Conservation (phyloP, 2,113 vertebrate species). For the Brienomyrus brachyistius region DNA sequence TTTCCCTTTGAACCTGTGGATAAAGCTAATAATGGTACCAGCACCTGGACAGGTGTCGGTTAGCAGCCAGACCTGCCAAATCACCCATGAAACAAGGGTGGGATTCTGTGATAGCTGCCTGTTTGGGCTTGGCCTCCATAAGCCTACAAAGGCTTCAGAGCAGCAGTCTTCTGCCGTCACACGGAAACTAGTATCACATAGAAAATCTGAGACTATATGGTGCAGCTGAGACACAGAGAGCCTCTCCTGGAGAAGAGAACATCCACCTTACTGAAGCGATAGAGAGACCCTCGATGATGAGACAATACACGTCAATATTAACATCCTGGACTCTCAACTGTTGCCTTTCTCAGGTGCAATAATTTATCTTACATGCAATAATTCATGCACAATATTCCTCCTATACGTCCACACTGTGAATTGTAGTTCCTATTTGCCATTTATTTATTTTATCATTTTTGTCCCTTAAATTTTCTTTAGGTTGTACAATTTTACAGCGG, state of each 20-base stretch:
- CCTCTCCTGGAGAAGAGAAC: neutral
- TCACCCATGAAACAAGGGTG: neutral
- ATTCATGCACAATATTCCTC: too few relatives aligned
- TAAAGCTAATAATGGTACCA: neutral
- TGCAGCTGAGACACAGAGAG: neutral
- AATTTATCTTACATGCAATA: too few relatives aligned
- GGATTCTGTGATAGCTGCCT: neutral
- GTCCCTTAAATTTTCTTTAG: too few relatives aligned
- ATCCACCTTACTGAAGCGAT: neutral
- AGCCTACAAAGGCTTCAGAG: neutral
- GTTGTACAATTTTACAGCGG: too few relatives aligned
- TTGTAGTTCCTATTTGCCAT: too few relatives aligned
- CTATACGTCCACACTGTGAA: too few relatives aligned
- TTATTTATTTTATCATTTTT: too few relatives aligned
- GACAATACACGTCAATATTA: neutral
- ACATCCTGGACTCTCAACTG: too few relatives aligned
- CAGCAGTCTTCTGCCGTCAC: neutral
- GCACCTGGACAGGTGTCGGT: neutral
- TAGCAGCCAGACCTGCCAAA: neutral
- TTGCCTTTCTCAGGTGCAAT: too few relatives aligned
- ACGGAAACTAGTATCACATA: neutral
- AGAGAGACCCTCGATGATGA: neutral
- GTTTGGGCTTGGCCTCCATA: neutral
- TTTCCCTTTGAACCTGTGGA: neutral
- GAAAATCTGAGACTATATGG: neutral